Evolutionary conservation across 2,888 invertebrate genomes (phyloP).

Genomic region (Nomada hirtipes): DNA sequence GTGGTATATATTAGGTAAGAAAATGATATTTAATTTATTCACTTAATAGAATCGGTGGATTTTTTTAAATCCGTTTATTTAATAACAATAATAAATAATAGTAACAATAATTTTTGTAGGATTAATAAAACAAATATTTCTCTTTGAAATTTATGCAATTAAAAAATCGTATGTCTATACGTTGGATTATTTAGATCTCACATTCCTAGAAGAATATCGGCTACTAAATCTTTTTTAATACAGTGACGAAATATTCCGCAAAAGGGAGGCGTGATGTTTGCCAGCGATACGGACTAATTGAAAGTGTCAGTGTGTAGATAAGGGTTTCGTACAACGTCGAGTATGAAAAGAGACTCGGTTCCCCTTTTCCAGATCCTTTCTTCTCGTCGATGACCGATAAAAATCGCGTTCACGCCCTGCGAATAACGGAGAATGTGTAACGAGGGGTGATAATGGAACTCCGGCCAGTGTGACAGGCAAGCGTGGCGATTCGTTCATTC

Average conservation of each 20-base stretch:
- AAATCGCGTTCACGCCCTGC: constrained; percentile 65
- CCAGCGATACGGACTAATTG: constrained; percentile 61
- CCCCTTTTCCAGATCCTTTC: constrained; percentile 55
- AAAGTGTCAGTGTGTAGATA: constrained; percentile 56
- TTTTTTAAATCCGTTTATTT: too few relatives aligned
- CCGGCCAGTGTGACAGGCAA: constrained; percentile 42
- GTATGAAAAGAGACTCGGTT: constrained; percentile 46
- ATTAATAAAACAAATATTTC: background rate
- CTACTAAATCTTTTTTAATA: background rate
- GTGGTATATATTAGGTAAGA: too few relatives aligned
- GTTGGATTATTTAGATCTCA: background rate
- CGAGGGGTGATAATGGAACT: constrained; percentile 68
- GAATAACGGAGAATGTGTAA: constrained; percentile 65
- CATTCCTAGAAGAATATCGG: background rate
- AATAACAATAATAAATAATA: too few relatives aligned
- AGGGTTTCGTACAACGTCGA: constrained; percentile 32
- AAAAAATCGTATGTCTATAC: too few relatives aligned
- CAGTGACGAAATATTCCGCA: background rate
- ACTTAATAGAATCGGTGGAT: too few relatives aligned
- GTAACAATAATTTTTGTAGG: too few relatives aligned
- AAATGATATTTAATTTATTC: too few relatives aligned
- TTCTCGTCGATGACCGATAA: constrained; percentile 69
- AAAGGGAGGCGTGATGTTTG: constrained; percentile 36
- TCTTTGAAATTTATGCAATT: too few relatives aligned
- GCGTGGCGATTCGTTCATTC: constrained; percentile 58